A percentile compares a stretch with the other conserved stretches of the same genome.
These are phyloP conservation scores for Mormyrus lacerda DNA, from an alignment of 2,113 vertebrate genomes.

Conservation along the genomic window DNA sequence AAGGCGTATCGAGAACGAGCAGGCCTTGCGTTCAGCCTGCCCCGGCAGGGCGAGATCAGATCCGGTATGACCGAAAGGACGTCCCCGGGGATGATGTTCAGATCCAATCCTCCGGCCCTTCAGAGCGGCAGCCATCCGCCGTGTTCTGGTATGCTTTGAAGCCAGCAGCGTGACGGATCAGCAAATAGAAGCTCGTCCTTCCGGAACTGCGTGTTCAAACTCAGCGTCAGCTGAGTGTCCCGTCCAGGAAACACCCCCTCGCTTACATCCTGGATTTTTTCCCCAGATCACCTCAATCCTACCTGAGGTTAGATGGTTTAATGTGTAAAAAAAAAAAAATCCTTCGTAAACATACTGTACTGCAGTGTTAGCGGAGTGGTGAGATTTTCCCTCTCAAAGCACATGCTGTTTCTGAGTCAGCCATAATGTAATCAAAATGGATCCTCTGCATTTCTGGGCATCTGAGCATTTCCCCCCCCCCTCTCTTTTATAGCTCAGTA, in stretches of 20 bases:
- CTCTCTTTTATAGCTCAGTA: not conserved
- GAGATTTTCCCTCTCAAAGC: not conserved
- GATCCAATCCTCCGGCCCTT: not conserved
- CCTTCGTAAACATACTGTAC: not conserved
- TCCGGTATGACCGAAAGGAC: not conserved
- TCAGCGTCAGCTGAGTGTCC: not conserved
- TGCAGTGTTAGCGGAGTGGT: not conserved
- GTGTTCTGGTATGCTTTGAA: not conserved
- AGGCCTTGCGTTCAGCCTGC: not conserved
- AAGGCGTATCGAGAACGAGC: not conserved
- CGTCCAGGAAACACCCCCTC: not conserved
- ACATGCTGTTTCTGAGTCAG: slow-evolving; percentile 7
- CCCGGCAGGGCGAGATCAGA: not conserved
- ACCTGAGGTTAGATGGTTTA: not conserved
- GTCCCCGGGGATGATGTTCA: not conserved
- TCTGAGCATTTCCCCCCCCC: not conserved
- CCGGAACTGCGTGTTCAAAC: not conserved
- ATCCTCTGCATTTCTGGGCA: not conserved
- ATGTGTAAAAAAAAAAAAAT: not conserved
- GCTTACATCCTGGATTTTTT: not conserved
- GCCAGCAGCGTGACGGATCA: not conserved
- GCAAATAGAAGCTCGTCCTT: not conserved
- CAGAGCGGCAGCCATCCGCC: not conserved
- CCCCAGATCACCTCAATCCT: not conserved
- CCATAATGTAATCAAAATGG: not conserved